Conservation (phyloP, 2,797 vertebrate genomes). For the Microtus obscurus region DNA sequence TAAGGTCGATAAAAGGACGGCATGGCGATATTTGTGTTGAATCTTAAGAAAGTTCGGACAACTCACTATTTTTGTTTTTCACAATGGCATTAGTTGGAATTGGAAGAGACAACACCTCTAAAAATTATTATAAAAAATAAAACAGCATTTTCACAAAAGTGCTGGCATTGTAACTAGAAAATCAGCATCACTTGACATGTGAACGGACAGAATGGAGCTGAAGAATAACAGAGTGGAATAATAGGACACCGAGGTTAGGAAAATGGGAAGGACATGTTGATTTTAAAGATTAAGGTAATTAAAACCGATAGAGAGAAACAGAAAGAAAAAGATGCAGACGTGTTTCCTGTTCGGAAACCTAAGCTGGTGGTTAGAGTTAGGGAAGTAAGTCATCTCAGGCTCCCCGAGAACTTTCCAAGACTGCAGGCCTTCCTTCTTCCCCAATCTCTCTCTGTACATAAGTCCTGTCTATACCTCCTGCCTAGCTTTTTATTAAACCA, state of each 20-base stretch:
- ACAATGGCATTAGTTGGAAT: background rate
- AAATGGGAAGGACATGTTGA: background rate
- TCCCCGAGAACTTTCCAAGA: background rate
- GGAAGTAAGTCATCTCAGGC: background rate
- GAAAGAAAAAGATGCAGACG: background rate
- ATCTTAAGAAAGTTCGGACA: background rate
- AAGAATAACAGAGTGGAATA: background rate
- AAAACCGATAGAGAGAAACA: background rate
- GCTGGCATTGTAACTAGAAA: background rate
- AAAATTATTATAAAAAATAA: conserved; percentile 30
- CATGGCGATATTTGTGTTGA: background rate
- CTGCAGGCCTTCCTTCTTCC: background rate
- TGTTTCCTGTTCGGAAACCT: background rate
- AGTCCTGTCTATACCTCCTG: background rate
- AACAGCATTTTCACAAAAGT: background rate
- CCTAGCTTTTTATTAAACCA: background rate
- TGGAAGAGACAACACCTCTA: background rate
- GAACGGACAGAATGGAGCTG: background rate
- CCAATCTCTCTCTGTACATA: background rate
- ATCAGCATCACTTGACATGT: background rate
- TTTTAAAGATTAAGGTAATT: background rate
- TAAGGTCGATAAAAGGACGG: background rate
- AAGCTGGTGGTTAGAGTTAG: background rate
- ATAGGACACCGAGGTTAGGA: background rate
- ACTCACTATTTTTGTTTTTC: background rate